Conservation (phyloP, 2,888 invertebrate species). For the Phytoseiulus persimilis region DNA sequence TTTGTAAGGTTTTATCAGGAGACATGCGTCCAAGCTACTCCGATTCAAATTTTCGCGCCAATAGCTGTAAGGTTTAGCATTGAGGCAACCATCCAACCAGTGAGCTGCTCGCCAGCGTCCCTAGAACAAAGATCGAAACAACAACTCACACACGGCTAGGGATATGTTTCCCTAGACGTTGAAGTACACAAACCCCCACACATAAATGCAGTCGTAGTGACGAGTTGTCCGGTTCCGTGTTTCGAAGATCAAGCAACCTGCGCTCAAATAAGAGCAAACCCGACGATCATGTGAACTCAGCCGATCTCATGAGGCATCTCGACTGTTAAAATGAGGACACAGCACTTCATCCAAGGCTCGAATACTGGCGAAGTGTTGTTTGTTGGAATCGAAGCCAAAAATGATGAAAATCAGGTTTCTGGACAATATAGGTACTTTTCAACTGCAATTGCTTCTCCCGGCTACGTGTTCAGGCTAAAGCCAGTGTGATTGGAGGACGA, state of each 20-base stretch:
- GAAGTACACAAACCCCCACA: constrained; percentile 39
- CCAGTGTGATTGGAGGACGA: not conserved
- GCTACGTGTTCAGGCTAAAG: not conserved
- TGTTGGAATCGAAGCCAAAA: not conserved
- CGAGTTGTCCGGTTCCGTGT: constrained; percentile 34
- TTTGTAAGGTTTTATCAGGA: too few relatives aligned
- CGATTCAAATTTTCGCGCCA: too few relatives aligned
- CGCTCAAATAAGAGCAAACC: not conserved
- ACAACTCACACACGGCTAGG: constrained; percentile 30
- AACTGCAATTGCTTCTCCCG: not conserved
- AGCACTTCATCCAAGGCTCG: not conserved
- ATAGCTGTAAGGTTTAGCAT: too few relatives aligned
- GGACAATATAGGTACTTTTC: not conserved
- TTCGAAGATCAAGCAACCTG: not conserved
- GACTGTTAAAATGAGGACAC: constrained; percentile 14
- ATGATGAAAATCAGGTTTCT: constrained; percentile 5
- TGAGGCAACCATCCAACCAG: too few relatives aligned
- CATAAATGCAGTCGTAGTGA: constrained; percentile 35
- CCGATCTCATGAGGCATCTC: not conserved
- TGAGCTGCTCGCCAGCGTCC: too few relatives aligned
- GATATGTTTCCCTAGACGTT: constrained; percentile 28
- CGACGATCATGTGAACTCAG: not conserved
- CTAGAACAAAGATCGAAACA: not conserved
- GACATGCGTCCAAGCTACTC: too few relatives aligned
- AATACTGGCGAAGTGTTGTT: not conserved